These are phyloP conservation scores for Apodemia zela DNA, from an alignment of 2,888 invertebrate species.

Conservation along the genomic window DNA sequence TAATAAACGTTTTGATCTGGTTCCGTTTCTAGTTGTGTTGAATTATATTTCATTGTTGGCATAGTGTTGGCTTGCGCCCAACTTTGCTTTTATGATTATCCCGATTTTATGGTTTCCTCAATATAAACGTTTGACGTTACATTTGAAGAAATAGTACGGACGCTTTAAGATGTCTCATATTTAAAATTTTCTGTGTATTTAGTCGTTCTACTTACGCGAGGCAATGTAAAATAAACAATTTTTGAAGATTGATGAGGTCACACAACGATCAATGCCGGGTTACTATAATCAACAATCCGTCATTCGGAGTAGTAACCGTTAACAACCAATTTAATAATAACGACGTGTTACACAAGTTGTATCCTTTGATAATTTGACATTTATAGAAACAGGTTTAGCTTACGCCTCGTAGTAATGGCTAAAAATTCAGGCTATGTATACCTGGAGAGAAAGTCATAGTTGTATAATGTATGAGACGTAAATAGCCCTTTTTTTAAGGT, in stretches of 20 bases:
- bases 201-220: background rate
- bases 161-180: constrained; percentile 10
- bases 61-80: constrained; percentile 61
- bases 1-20: constrained; percentile 42
- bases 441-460: no score
- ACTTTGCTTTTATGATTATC: constrained; percentile 75
- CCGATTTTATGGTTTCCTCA: constrained; percentile 74
- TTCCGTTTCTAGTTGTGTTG: constrained; percentile 46
- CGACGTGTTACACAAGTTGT: no score
- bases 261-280: no score
- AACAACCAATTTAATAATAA: no score
- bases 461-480: no score
- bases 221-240: background rate
- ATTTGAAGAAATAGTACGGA: constrained; percentile 14
- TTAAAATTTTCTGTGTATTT: constrained; percentile 9
- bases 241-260: background rate
- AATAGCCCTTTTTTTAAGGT: no score
- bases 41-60: constrained; percentile 73
- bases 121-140: constrained; percentile 68
- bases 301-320: no score
- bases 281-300: no score
- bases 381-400: no score
- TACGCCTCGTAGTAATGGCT: no score
- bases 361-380: no score
- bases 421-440: no score